Evolutionary conservation across 2,888 invertebrate species (phyloP).

Genomic region (Agrotis exclamationis): DNA sequence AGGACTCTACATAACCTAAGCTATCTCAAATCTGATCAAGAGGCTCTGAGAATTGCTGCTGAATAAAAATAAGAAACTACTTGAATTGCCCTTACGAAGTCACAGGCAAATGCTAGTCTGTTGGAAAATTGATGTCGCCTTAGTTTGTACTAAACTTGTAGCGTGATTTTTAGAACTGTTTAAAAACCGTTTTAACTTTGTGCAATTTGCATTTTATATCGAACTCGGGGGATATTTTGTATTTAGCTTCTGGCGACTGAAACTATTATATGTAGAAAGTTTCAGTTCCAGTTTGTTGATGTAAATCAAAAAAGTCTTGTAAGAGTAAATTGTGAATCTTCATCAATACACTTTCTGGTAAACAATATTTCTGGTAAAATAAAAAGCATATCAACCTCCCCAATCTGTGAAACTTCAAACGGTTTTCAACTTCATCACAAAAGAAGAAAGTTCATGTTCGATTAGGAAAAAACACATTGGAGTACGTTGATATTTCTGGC

Average conservation of each 20-base stretch:
- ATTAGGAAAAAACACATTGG: too few species aligned
- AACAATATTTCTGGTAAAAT: too few species aligned
- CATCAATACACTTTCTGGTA: too few species aligned
- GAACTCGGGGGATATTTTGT: slow-evolving; percentile 5
- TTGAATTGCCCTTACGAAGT: too few species aligned
- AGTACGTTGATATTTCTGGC: too few species aligned
- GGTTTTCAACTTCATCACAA: too few species aligned
- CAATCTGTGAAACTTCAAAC: too few species aligned
- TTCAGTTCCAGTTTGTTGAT: not conserved
- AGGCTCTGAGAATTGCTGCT: not conserved
- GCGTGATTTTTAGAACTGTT: not conserved
- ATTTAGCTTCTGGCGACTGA: not conserved
- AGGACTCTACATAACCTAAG: not conserved
- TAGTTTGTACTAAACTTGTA: not conserved
- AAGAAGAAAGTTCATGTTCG: too few species aligned
- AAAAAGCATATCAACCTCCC: too few species aligned
- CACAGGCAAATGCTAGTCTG: not conserved
- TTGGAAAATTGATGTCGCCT: not conserved
- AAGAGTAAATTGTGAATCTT: too few species aligned
- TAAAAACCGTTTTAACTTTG: slow-evolving; percentile 27
- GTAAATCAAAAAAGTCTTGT: not conserved
- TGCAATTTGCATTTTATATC: slow-evolving; percentile 21
- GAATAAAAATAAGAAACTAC: too few species aligned
- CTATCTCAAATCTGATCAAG: not conserved
- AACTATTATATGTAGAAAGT: not conserved